phyloP scores from a whole-genome alignment of 1,140 invertebrate species.

The Neotoxoptera formosana region DNA sequence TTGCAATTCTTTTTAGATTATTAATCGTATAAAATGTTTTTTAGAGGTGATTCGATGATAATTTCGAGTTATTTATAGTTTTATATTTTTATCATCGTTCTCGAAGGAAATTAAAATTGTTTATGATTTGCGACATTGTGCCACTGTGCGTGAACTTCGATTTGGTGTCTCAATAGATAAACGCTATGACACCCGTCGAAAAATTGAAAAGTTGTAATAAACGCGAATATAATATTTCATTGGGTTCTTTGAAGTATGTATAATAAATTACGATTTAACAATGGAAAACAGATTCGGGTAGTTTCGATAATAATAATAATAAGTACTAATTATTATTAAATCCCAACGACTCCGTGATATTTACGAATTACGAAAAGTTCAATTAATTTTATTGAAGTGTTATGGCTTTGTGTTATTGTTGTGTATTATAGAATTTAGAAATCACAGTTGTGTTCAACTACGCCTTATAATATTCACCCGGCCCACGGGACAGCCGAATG shows the following conservation, averaged over 20 bases:
- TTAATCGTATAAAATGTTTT: slow-evolving; percentile 12
- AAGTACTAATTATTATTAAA: not conserved
- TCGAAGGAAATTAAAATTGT: not conserved
- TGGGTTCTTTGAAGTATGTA: not conserved
- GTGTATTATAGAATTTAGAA: slow-evolving; percentile 13
- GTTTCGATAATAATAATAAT: not conserved
- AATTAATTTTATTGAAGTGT: slow-evolving; percentile 7
- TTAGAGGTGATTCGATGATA: not conserved
- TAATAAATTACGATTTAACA: not conserved
- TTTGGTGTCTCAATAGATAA: not conserved
- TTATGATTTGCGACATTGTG: not conserved
- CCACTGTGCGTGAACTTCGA: not conserved
- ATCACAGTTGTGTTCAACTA: slow-evolving; percentile 35
- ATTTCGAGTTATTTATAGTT: slow-evolving; percentile 23
- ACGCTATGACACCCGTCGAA: not conserved
- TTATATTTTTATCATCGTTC: slow-evolving; percentile 1
- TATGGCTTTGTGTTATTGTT: not conserved
- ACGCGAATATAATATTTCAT: not conserved
- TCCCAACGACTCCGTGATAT: not conserved
- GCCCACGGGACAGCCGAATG: slow-evolving; percentile 24
- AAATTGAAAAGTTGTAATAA: not conserved
- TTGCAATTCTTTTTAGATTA: slow-evolving; percentile 13
- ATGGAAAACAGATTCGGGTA: not conserved
- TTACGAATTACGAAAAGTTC: not conserved
- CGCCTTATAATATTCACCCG: slow-evolving; percentile 37